A percentile compares a stretch with the other conserved stretches of the same genome.
phyloP scores from a whole-genome alignment of 2,797 vertebrate species.

The Lerista edwardsae region DNA sequence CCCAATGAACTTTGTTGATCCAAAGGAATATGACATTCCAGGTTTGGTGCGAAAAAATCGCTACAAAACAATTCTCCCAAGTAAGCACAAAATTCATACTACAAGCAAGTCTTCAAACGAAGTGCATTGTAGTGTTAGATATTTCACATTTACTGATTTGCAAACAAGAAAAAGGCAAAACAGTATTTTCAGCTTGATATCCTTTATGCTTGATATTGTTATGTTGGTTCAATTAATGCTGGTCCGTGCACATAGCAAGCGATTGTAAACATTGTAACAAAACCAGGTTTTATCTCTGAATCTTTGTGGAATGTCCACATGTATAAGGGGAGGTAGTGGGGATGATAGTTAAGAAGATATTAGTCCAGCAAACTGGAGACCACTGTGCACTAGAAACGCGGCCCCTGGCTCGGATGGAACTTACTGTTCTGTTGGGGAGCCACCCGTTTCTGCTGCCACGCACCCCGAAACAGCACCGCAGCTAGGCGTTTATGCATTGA shows the following conservation, averaged over 20 bases:
- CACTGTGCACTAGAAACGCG: no score
- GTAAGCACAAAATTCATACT: slow-evolving; percentile 80
- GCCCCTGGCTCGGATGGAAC: no score
- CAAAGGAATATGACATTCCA: slow-evolving; percentile 96
- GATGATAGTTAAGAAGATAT: neutral
- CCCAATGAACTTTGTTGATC: slow-evolving; percentile 99
- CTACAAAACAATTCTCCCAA: slow-evolving; percentile 98
- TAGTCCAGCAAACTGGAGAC: no score
- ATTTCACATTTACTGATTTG: neutral
- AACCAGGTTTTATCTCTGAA: neutral
- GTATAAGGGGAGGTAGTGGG: neutral
- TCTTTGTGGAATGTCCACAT: no score
- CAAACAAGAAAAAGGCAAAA: neutral
- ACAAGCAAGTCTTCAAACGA: neutral
- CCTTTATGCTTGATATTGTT: neutral
- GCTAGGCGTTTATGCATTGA: no score
- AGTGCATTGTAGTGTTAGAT: neutral
- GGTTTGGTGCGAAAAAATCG: slow-evolving; percentile 98
- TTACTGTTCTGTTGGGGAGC: no score
- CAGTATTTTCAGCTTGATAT: neutral
- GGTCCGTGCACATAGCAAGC: neutral
- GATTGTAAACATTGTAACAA: neutral
- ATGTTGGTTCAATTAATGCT: neutral
- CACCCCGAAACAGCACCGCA: no score
- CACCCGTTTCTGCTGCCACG: no score